Percentiles rank a stretch among this genome's conserved stretches.
Evolutionary conservation across 2,113 vertebrate species (phyloP).

Genomic region (Eptesicus fuscus): DNA sequence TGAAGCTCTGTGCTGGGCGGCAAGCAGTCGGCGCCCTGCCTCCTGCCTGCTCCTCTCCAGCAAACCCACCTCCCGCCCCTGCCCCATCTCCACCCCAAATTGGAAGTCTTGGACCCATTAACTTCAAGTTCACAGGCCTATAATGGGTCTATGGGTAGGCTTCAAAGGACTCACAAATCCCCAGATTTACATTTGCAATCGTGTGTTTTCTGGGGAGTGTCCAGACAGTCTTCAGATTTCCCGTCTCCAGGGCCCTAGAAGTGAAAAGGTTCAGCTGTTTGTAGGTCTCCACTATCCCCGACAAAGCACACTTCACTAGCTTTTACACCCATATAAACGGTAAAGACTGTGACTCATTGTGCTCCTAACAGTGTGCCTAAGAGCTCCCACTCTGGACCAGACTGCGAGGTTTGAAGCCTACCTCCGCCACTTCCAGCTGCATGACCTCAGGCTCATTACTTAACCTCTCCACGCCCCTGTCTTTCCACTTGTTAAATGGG

Average conservation of each 20-base stretch:
- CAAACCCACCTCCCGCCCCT: neutral
- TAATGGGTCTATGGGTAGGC: neutral
- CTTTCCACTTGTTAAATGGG: neutral
- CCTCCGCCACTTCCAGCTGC: neutral
- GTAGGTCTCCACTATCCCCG: neutral
- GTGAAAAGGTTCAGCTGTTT: neutral
- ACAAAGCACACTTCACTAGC: neutral
- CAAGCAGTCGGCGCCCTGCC: fast-evolving
- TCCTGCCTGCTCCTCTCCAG: neutral
- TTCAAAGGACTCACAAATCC: neutral
- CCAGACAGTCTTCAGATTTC: neutral
- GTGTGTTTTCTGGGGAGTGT: neutral
- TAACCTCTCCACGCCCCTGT: neutral
- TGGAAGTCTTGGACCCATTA: neutral
- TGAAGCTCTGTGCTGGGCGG: neutral
- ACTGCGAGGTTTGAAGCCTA: neutral
- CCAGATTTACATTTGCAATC: neutral
- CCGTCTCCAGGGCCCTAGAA: neutral
- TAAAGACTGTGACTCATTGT: neutral
- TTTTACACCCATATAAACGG: neutral
- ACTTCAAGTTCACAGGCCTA: neutral
- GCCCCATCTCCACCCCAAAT: neutral
- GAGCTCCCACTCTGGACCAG: neutral
- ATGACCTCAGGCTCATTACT: neutral
- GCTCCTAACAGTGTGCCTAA: neutral